phyloP scores from a whole-genome alignment of 2,888 invertebrate genomes.

The Phoenoteleia sp. region DNA sequence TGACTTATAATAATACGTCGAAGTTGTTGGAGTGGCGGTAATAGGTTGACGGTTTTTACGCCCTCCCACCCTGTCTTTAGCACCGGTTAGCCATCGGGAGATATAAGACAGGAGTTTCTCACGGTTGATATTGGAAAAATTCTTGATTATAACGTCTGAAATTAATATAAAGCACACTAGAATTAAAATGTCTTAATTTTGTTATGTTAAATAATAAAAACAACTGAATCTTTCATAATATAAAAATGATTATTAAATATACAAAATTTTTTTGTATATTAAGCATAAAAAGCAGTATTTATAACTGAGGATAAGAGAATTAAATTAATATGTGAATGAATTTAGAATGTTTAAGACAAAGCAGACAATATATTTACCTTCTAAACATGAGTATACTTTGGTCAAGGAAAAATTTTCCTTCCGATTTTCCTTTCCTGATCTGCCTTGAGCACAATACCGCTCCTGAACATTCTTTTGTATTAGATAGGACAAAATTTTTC shows the following conservation, averaged over 20 bases:
- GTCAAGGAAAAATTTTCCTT: constrained; percentile 10
- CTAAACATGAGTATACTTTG: background rate
- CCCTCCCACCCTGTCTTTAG: background rate
- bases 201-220: too few species aligned
- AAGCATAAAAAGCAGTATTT: too few species aligned
- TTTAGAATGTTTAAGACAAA: background rate
- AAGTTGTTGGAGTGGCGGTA: background rate
- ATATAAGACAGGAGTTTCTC: background rate
- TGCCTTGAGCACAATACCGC: too few species aligned
- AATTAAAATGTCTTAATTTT: too few species aligned
- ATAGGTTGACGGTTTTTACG: background rate
- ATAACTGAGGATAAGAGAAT: too few species aligned
- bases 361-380: background rate
- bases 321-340: too few species aligned
- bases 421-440: background rate
- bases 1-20: too few species aligned
- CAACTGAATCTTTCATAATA: too few species aligned
- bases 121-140: background rate
- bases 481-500: too few species aligned
- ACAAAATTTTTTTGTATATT: too few species aligned
- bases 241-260: too few species aligned
- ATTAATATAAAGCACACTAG: background rate
- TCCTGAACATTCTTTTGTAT: too few species aligned
- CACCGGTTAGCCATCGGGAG: background rate
- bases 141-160: background rate